Conservation (phyloP, 1,140 invertebrate species). For the Metaphire vulgaris region DNA sequence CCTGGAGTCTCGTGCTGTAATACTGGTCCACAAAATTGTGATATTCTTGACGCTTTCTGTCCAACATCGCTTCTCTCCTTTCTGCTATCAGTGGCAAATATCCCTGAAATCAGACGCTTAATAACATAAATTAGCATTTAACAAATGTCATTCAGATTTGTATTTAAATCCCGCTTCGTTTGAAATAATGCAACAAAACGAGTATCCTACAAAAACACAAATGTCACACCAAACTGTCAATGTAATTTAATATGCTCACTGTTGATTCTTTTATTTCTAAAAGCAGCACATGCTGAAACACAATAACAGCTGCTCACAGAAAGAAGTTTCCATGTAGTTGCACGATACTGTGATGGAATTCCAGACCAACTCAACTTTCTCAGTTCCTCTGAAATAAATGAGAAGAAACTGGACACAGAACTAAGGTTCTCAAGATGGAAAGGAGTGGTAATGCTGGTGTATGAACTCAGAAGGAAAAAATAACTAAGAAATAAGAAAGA, state of each 20-base stretch:
- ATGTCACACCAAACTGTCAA: no score
- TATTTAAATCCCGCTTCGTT: no score
- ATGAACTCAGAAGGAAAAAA: neutral
- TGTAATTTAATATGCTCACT: no score
- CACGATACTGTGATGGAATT: conserved; percentile 74
- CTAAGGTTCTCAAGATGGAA: neutral
- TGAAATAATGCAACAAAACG: no score
- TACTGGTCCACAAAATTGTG: conserved; percentile 90
- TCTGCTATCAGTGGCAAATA: conserved; percentile 87
- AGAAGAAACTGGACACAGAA: neutral
- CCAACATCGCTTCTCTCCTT: conserved; percentile 70
- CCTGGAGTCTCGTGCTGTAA: conserved; percentile 86
- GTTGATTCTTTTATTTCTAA: no score
- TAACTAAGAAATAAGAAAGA: neutral
- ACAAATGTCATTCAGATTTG: no score
- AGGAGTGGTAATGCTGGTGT: neutral
- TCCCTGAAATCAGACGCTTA: conserved; percentile 62
- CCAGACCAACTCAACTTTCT: conserved; percentile 91
- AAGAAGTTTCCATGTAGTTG: conserved; percentile 67
- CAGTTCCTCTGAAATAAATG: conserved; percentile 61
- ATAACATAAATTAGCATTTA: no score
- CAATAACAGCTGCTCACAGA: conserved; percentile 58
- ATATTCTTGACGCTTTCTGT: conserved; percentile 89
- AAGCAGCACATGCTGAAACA: no score
- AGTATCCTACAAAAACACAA: no score